Evolutionary conservation across 2,888 invertebrate genomes (phyloP).

Genomic region (Ophion ellenae): DNA sequence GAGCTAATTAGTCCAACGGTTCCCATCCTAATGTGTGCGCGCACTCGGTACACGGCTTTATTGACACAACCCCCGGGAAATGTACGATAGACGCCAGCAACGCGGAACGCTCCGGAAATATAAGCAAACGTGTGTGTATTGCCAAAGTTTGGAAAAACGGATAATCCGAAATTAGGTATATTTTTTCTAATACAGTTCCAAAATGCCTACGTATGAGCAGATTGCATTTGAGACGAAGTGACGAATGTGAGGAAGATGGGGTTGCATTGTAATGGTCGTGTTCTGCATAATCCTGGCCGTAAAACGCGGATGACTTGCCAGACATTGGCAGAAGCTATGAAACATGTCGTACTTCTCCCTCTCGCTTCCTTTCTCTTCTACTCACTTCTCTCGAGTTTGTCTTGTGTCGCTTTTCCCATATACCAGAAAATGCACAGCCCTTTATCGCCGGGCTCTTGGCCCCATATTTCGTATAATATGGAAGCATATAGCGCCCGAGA

Average conservation of each 20-base stretch:
- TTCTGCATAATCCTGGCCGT: constrained; percentile 31
- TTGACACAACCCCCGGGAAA: neutral
- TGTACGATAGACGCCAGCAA: neutral
- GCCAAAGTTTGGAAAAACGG: neutral
- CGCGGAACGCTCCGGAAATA: neutral
- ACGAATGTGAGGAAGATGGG: neutral
- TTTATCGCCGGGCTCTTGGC: constrained; percentile 22
- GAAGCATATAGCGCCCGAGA: constrained; percentile 13
- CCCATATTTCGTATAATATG: constrained; percentile 37
- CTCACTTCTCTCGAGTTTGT: constrained; percentile 9
- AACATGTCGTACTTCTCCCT: constrained; percentile 3
- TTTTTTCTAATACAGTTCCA: neutral
- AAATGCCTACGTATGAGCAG: neutral
- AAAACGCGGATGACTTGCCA: constrained; percentile 27
- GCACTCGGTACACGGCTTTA: neutral
- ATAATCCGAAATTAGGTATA: neutral
- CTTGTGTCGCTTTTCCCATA: constrained; percentile 30
- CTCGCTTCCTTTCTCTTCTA: neutral
- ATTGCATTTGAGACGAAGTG: neutral
- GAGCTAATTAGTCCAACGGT: constrained; percentile 26
- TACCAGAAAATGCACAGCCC: constrained; percentile 23
- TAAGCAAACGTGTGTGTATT: neutral
- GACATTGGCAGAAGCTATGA: constrained; percentile 27
- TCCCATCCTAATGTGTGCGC: constrained; percentile 1
- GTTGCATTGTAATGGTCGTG: constrained; percentile 12